phyloP scores from a whole-genome alignment of 1,140 invertebrate species.

The Panulirus ornatus region DNA sequence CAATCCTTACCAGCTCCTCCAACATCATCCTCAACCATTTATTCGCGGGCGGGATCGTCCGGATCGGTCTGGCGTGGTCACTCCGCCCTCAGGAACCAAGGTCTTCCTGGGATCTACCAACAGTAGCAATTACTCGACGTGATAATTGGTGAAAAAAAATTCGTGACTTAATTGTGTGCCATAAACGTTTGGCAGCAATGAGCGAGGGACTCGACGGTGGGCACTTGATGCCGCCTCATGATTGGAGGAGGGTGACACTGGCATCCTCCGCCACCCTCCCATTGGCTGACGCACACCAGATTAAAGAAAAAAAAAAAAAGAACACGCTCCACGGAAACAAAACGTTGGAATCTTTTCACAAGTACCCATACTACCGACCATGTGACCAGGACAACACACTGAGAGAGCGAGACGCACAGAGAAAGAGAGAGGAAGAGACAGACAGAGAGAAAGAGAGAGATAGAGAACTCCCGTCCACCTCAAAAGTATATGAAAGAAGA shows the following conservation, averaged over 20 bases:
- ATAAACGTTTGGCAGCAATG: conserved; percentile 12
- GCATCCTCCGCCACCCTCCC: not conserved
- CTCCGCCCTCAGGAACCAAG: no score
- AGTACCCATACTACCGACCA: not conserved
- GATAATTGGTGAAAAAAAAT: no score
- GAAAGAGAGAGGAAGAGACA: not conserved
- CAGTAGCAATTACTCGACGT: no score
- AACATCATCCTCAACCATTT: no score
- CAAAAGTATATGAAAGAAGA: no score
- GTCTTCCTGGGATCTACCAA: no score
- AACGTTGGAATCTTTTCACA: not conserved
- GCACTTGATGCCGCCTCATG: conserved; percentile 4
- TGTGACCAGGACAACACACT: not conserved
- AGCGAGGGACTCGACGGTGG: not conserved
- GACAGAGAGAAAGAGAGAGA: no score
- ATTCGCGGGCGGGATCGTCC: no score
- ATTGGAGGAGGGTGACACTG: conserved; percentile 40
- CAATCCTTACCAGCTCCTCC: no score
- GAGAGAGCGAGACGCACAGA: not conserved
- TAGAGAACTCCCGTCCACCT: no score
- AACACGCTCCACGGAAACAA: not conserved
- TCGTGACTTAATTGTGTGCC: not conserved
- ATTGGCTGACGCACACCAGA: conserved; percentile 12
- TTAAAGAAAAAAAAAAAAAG: no score
- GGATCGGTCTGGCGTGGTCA: no score